These are phyloP conservation scores for Helostoma temminkii DNA, from an alignment of 2,797 vertebrate species.

Conservation along the genomic window DNA sequence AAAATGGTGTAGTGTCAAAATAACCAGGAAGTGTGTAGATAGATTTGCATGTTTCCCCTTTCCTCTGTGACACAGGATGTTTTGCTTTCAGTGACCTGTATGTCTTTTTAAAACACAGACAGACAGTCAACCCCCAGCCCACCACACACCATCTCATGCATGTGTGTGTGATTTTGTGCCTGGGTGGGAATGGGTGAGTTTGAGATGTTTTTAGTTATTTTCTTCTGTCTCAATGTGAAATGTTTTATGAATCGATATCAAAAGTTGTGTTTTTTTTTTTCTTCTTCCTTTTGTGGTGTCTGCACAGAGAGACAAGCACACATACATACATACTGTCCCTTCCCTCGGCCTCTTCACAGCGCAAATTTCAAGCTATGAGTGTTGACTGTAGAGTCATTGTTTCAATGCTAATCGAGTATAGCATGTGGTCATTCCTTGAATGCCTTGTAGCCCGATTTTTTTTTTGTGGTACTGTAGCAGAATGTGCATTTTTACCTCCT, in stretches of 20 bases:
- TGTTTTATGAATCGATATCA: conserved; percentile 32
- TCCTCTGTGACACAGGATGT: conserved; percentile 53
- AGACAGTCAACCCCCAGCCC: conserved; percentile 10
- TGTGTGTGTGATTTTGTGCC: conserved; percentile 8
- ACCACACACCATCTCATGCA: conserved; percentile 7
- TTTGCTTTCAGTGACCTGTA: conserved; percentile 49
- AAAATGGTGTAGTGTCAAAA: conserved; percentile 45
- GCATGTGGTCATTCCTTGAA: conserved; percentile 73
- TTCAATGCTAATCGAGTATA: conserved; percentile 78
- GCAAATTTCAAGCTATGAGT: conserved; percentile 46
- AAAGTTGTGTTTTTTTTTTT: conserved; percentile 20
- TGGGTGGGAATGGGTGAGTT: conserved; percentile 1
- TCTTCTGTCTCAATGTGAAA: conserved; percentile 11
- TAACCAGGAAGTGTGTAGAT: conserved; percentile 50
- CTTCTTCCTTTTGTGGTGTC: conserved; percentile 19
- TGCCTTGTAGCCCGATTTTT: conserved; percentile 57
- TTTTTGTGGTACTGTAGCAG: conserved; percentile 64
- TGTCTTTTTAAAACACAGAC: conserved; percentile 41
- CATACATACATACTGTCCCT: conserved; percentile 13
- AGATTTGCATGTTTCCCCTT: conserved; percentile 59
- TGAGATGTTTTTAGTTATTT: conserved; percentile 23
- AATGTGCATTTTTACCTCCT: conserved; percentile 37
- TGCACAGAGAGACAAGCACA: conserved; percentile 8
- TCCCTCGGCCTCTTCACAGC: conserved; percentile 37
- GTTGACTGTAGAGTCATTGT: conserved; percentile 76